Conservation (phyloP, 2,113 vertebrate genomes). For the Stictonetta naevosa region DNA sequence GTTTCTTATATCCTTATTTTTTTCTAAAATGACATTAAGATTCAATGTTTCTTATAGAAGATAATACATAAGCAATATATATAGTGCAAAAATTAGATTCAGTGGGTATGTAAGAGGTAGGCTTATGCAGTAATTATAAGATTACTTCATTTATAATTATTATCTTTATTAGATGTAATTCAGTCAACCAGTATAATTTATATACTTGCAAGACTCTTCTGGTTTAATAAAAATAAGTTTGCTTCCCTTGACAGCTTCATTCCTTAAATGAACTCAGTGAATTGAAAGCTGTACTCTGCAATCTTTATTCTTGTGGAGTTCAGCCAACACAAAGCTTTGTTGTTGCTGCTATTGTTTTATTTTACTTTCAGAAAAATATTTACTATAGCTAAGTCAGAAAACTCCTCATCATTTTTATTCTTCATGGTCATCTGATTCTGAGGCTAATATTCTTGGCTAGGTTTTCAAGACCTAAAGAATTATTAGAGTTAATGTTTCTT, state of each 20-base stretch:
- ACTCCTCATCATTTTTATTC: not conserved
- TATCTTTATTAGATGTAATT: constrained; percentile 5
- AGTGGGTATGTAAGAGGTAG: not conserved
- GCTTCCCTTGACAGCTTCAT: not conserved
- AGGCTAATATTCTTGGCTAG: not conserved
- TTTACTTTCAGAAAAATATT: not conserved
- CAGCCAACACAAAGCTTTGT: not conserved
- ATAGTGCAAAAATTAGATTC: not conserved
- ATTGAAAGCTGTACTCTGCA: not conserved
- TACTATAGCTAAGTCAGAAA: not conserved
- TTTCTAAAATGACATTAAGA: not conserved
- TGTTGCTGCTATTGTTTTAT: not conserved
- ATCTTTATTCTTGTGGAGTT: not conserved
- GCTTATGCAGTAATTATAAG: not conserved
- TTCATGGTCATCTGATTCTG: not conserved
- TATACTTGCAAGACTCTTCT: not conserved
- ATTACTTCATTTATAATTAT: not conserved
- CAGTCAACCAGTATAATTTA: not conserved
- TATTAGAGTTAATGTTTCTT: not conserved
- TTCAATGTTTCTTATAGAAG: not conserved
- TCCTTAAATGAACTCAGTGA: not conserved
- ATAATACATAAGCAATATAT: not conserved
- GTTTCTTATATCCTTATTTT: not conserved
- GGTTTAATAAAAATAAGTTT: not conserved
- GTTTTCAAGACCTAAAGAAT: not conserved